Conservation (phyloP, 2,113 vertebrate genomes). For the Colossoma macropomum region DNA sequence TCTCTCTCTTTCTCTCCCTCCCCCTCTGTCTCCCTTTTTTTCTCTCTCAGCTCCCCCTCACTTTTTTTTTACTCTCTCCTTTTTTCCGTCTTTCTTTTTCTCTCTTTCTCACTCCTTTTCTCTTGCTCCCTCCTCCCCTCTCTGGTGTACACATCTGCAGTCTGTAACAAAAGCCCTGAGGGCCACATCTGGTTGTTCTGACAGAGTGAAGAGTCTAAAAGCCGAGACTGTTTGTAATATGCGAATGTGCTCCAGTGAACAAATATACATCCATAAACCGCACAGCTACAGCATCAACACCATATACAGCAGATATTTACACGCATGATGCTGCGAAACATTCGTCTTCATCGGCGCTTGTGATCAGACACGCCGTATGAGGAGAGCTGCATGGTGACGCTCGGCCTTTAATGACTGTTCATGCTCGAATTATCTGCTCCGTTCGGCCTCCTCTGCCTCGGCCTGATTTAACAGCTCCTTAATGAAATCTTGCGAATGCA, state of each 20-base stretch:
- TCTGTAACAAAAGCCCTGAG: conserved; percentile 1
- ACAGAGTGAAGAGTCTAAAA: neutral
- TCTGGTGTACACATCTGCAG: neutral
- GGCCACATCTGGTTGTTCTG: conserved; percentile 21
- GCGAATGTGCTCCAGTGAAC: neutral
- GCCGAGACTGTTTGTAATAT: neutral
- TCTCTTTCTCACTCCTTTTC: neutral
- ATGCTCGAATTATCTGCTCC: neutral
- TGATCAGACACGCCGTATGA: neutral
- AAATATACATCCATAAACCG: neutral
- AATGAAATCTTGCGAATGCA: neutral
- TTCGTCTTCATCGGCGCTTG: neutral
- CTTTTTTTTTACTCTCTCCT: too few species aligned
- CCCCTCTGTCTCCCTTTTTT: neutral
- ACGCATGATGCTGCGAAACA: neutral
- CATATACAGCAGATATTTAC: neutral
- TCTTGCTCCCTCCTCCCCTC: neutral
- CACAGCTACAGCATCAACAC: neutral
- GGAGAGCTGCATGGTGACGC: neutral
- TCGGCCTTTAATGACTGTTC: neutral
- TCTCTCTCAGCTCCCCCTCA: neutral
- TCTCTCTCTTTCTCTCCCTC: neutral
- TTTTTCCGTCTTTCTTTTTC: too few species aligned
- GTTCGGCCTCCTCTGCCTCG: neutral
- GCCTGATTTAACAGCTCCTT: neutral